Evolutionary conservation across 2,797 vertebrate species (phyloP).

Genomic region (Sebastes oblongus): DNA sequence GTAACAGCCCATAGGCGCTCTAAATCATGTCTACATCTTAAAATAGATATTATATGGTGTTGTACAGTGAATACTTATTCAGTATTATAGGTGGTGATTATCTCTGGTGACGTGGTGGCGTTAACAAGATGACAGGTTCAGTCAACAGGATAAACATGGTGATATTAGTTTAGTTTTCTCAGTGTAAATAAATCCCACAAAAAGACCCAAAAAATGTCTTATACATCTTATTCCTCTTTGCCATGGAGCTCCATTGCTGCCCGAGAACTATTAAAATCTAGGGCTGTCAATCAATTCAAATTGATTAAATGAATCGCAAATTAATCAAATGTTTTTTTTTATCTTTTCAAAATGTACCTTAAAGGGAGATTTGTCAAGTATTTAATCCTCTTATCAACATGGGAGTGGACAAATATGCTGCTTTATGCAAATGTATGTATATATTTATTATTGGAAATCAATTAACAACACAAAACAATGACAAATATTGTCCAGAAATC

Average conservation of each 20-base stretch:
- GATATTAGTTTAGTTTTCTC: not conserved
- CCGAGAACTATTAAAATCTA: too few relatives aligned
- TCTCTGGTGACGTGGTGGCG: not conserved
- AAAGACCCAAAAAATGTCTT: not conserved
- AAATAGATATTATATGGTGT: not conserved
- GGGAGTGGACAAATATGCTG: too few relatives aligned
- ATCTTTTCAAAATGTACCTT: too few relatives aligned
- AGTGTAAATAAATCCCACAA: not conserved
- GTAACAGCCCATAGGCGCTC: not conserved
- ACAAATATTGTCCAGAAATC: too few relatives aligned
- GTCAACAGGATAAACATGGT: not conserved
- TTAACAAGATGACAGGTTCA: not conserved
- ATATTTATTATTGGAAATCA: too few relatives aligned
- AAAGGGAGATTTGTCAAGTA: too few relatives aligned
- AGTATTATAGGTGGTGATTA: not conserved
- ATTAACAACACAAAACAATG: too few relatives aligned
- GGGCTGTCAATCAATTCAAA: too few relatives aligned
- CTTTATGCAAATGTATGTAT: too few relatives aligned
- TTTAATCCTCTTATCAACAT: too few relatives aligned
- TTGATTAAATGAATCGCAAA: too few relatives aligned
- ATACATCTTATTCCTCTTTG: not conserved
- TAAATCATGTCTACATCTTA: not conserved
- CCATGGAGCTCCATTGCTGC: too few relatives aligned
- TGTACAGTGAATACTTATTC: not conserved
- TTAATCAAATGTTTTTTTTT: fast-evolving